A percentile compares a stretch with the other conserved stretches of the same genome.
phyloP scores from a whole-genome alignment of 2,888 invertebrate species.

The Pammene fasciana region DNA sequence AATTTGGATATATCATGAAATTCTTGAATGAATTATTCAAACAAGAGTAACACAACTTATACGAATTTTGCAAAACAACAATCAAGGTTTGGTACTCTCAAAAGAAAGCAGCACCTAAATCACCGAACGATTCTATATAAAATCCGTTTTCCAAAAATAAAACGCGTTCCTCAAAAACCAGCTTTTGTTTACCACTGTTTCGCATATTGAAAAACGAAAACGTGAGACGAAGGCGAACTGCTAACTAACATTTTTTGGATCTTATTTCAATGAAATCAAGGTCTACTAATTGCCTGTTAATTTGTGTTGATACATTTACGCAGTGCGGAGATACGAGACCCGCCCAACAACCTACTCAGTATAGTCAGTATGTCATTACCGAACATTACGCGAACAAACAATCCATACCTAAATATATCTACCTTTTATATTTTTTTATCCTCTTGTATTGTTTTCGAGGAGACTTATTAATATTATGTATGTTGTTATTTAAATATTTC shows the following conservation, averaged over 20 bases:
- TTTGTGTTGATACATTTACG: constrained; percentile 9
- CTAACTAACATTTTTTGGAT: not conserved
- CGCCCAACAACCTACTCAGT: not conserved
- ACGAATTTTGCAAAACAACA: not conserved
- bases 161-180: no score
- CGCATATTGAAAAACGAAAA: no score
- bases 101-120: no score
- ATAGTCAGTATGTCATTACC: constrained; percentile 6
- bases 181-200: no score
- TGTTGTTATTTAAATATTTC: no score
- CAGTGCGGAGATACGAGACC: constrained; percentile 4
- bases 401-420: not conserved
- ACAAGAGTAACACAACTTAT: not conserved
- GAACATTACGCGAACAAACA: constrained; percentile 7
- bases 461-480: no score
- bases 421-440: not conserved
- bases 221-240: no score
- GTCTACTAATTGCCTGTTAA: not conserved
- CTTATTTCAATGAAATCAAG: not conserved
- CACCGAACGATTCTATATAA: no score
- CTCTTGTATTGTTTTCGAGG: no score
- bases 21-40: not conserved
- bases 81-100: no score
- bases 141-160: no score
- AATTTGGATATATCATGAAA: not conserved